These are phyloP conservation scores for Chymomyza procnemis DNA, from an alignment of 2,888 invertebrate genomes.

Conservation along the genomic window DNA sequence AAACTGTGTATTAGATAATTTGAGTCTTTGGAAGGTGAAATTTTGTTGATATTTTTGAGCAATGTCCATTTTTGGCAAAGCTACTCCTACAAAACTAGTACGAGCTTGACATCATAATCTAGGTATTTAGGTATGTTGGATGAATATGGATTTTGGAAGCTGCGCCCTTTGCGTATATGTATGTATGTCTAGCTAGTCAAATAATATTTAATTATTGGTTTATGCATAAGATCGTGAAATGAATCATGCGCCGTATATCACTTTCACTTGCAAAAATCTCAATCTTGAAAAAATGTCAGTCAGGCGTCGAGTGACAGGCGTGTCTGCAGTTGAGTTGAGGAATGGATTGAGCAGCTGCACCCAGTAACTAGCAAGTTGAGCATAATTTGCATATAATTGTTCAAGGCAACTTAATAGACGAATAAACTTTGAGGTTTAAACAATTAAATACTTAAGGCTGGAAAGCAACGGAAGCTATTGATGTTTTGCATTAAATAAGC, in stretches of 20 bases:
- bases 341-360: constrained; percentile 39
- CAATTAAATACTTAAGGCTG: not conserved
- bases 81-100: not conserved
- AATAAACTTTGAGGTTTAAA: not conserved
- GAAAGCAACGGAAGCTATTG: not conserved
- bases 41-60: not conserved
- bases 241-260: constrained; percentile 66
- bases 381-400: not conserved
- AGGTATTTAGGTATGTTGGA: not conserved
- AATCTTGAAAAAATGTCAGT: not conserved
- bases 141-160: not conserved
- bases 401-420: no score
- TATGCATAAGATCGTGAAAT: constrained; percentile 26
- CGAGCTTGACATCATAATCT: not conserved
- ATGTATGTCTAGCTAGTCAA: constrained; percentile 32
- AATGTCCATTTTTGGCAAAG: not conserved
- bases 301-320: constrained; percentile 25
- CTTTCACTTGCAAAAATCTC: constrained; percentile 59
- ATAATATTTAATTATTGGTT: not conserved
- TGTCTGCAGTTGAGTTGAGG: constrained; percentile 52
- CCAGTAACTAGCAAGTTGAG: not conserved
- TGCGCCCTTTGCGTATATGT: constrained; percentile 12
- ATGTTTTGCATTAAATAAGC: not conserved
- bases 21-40: not conserved
- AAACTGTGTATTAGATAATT: not conserved